These are phyloP conservation scores for Sinopyrophorus schimmeli DNA, from an alignment of 2,888 invertebrate species.

Conservation along the genomic window DNA sequence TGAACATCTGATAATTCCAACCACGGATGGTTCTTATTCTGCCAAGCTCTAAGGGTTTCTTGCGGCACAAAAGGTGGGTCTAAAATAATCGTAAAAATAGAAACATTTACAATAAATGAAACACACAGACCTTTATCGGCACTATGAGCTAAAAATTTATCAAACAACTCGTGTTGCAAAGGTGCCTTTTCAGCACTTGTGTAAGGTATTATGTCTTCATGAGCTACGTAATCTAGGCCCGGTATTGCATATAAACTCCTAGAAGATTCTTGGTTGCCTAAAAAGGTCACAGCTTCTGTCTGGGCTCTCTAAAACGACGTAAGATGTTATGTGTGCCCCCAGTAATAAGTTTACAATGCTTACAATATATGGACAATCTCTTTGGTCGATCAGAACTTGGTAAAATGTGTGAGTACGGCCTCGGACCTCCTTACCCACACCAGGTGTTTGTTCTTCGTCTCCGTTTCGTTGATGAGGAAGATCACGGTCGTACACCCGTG, in stretches of 20 bases:
- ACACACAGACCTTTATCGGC: constrained; percentile 69
- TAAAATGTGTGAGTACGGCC: constrained; percentile 94
- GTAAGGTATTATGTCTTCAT: constrained; percentile 96
- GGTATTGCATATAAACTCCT: constrained; percentile 95
- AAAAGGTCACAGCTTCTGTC: constrained; percentile 95
- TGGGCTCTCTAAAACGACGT: constrained; percentile 79
- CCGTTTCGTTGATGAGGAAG: constrained; percentile 59
- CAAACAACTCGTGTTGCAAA: constrained; percentile 93
- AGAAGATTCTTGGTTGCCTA: constrained; percentile 94
- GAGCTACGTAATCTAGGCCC: constrained; percentile 96
- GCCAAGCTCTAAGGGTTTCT: constrained; percentile 93
- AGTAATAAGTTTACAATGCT: constrained; percentile 57
- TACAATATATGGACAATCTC: constrained; percentile 96
- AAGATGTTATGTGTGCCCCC: too few species aligned
- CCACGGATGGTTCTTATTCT: constrained; percentile 97
- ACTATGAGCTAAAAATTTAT: constrained; percentile 86
- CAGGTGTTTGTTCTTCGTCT: constrained; percentile 48
- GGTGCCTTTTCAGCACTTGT: constrained; percentile 85
- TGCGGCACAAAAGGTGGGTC: constrained; percentile 88
- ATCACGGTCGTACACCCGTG: constrained; percentile 93
- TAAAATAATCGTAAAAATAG: constrained; percentile 35
- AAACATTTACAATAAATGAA: neutral
- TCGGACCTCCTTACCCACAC: constrained; percentile 82
- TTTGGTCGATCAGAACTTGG: constrained; percentile 95
- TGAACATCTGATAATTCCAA: constrained; percentile 95